Evolutionary conservation across 2,113 vertebrate species (phyloP), one percentile per base, ranked within the genome.

Genomic region (Peromyscus californicus): DNA sequence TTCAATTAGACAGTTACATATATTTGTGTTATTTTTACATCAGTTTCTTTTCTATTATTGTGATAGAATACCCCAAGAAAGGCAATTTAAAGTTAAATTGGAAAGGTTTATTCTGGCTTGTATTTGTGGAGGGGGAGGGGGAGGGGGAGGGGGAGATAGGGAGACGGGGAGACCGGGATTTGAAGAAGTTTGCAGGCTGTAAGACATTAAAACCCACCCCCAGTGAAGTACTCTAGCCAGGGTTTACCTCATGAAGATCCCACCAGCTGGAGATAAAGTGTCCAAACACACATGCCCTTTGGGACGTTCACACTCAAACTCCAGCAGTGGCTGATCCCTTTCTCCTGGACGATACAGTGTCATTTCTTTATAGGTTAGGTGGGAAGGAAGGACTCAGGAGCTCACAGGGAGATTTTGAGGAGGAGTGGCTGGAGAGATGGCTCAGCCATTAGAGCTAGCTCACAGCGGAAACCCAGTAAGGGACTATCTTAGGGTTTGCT

Each of bases 391-490:
- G 36, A 72, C 45, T 80, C 88, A 88, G 39, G 33, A 92, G 72
- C 9, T 36, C 75, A 70, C 88, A 80, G 51, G 51, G 51, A 97
- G 79, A 89, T 93, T 95, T 95, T 94, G 92, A 45, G 79, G n/a
- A 59, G 42, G 24, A 29, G 26, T 75, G 36, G n/a, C 51, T 51
- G 51, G 51, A 51, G 51, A 51, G 51, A 51, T 51, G 51, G 51
- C 51, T 51, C 51, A 51, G 51, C 51, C 51, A 11, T 9, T 51
- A 51, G 51, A 51, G 51, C 51, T 51, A 51, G 51, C 51, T 51
- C 51, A 51, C 51, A 51, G 9, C 51, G 7, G 10, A 11, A 51
- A 51, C 51, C 8, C 12, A 48, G 19, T 36, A 31, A 45, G 59
- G 59, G 17, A 21, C 59, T 61, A 7, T 22, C 59, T 1, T 61